Conservation (phyloP, 2,888 invertebrate species). For the Pasiphila rectangulata region DNA sequence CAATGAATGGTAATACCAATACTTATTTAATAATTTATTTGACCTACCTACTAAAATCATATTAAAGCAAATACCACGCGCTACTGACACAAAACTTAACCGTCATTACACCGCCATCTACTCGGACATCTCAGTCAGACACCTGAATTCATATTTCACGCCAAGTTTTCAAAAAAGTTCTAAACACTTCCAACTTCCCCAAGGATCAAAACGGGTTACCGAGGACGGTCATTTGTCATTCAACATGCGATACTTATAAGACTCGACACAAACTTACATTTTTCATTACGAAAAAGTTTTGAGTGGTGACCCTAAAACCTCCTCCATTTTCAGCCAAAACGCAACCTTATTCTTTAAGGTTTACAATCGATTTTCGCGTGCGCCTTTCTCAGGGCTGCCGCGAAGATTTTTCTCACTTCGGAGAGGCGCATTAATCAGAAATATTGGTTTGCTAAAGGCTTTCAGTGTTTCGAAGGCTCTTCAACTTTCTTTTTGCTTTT, state of each 20-base stretch:
- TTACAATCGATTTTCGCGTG: conserved; percentile 20
- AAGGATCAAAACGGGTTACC: conserved; percentile 53
- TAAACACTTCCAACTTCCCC: conserved; percentile 20
- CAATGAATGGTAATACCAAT: too few species aligned
- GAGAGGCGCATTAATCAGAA: conserved; percentile 32
- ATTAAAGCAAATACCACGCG: too few species aligned
- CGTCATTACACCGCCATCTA: too few species aligned
- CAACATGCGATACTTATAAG: conserved; percentile 62
- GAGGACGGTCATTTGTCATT: conserved; percentile 63
- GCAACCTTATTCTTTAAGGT: background rate
- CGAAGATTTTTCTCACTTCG: conserved; percentile 28
- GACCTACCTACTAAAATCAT: too few species aligned
- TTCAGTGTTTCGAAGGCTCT: conserved; percentile 28
- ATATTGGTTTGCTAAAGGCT: conserved; percentile 33
- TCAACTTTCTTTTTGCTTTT: conserved; percentile 23
- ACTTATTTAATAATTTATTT: too few species aligned
- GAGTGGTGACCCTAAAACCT: conserved; percentile 35
- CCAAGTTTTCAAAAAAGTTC: conserved; percentile 26
- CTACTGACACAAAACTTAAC: too few species aligned
- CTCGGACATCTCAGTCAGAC: too few species aligned
- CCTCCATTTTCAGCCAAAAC: conserved; percentile 10
- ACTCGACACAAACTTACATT: conserved; percentile 61
- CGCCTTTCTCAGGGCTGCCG: conserved; percentile 12
- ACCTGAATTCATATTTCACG: conserved; percentile 17
- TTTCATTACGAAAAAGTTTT: conserved; percentile 59